These are phyloP conservation scores for Brachionus rubens DNA, from an alignment of 1,140 invertebrate species.

Conservation along the genomic window DNA sequence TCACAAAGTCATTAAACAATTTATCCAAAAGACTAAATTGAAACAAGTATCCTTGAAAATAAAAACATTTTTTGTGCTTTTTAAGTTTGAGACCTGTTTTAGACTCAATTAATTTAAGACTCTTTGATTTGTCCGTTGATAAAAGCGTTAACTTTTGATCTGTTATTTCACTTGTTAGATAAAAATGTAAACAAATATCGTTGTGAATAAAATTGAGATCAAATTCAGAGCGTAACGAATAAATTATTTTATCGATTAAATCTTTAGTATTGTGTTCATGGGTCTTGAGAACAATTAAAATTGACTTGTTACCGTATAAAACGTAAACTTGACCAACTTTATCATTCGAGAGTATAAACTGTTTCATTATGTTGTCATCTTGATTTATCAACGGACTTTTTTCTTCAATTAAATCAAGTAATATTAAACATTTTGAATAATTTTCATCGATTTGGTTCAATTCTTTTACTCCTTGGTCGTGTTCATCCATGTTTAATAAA, in stretches of 20 bases:
- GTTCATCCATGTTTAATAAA: background rate
- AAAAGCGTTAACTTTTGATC: background rate
- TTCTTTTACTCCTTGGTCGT: background rate
- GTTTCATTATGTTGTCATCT: conserved; percentile 8
- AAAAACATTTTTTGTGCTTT: background rate
- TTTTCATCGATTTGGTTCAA: background rate
- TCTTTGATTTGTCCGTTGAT: background rate
- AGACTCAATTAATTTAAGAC: conserved; percentile 15
- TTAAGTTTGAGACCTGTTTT: conserved; percentile 17
- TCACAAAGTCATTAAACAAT: conserved; percentile 10
- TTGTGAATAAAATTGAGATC: background rate
- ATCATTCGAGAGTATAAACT: background rate
- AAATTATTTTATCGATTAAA: background rate
- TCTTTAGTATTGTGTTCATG: background rate
- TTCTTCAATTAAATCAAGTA: background rate
- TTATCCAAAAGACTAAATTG: conserved; percentile 11
- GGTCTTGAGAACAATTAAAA: background rate
- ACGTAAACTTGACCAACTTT: background rate
- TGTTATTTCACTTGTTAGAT: background rate
- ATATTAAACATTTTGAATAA: background rate
- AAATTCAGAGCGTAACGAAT: background rate
- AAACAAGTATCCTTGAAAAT: background rate
- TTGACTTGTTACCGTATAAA: background rate
- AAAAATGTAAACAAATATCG: background rate
- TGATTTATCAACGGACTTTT: background rate